Evolutionary conservation across 2,888 invertebrate genomes (phyloP), one percentile per base, ranked within the genome.

Genomic region (Ptilodon capucinus): DNA sequence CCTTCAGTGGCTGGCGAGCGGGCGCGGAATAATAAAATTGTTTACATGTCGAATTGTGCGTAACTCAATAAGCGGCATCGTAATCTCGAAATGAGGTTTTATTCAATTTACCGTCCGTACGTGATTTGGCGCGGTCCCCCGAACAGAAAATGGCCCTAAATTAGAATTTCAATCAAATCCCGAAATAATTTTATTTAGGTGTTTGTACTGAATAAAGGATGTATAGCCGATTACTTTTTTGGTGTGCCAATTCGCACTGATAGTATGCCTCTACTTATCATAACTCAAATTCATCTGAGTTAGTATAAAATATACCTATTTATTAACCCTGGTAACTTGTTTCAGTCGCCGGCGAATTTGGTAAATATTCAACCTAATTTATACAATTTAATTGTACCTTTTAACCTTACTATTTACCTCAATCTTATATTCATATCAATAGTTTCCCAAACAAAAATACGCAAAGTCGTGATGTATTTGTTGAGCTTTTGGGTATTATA

Each of bases 61-160:
- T 70, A 75, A 76, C 75, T 74, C 76, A 76, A 81, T 81, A 76
- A 74, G 64, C 74, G 54, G 56, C 66, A 73, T 76, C 81, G 74
- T 82, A 81, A 80, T 79, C 63, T 67, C 66, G 68, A 64, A 81
- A 81, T 78, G 74, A 76, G 79, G 72, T 74, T 84, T 81, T 76
- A 83, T 86, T 81, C 71, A 77, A 84, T 87, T 85, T 81, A 76
- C 67, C 72, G 69, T 56, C 53, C 64, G 80, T 75, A 79, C 86
- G 86, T 84, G 85, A 80, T 84, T 84, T 84, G 81, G 82, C 84
- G 67, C 60, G 49, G 52, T 44, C 62, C 58, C 61, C 57, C 56
- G 63, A 51, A 60, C 64, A 53, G 62, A 74, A 71, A 76, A 70
- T 66, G 58, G 55, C 54, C 67, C 63, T 51, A 62, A 79, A 79